Evolutionary conservation across 2,888 invertebrate species (phyloP).

Genomic region (Chalcis sispes): DNA sequence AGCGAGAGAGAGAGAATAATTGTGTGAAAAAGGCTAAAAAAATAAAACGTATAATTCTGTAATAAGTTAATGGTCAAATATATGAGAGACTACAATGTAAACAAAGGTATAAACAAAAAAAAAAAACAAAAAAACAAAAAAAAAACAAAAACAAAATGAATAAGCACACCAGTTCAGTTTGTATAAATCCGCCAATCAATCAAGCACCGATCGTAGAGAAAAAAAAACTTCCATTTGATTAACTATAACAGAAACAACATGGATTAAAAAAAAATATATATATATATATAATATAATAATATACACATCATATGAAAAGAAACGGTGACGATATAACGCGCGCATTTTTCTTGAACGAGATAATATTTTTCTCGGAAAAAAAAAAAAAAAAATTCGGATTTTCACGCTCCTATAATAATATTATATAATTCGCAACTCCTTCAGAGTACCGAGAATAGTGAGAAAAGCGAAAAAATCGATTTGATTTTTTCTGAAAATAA

Average conservation of each 20-base stretch:
- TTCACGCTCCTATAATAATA: too few relatives aligned
- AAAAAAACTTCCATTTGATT: neutral
- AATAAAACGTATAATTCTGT: neutral
- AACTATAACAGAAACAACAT: constrained; percentile 1
- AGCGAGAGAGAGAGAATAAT: too few relatives aligned
- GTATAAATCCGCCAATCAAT: constrained; percentile 19
- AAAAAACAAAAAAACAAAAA: too few relatives aligned
- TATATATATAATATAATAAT: constrained; percentile 6
- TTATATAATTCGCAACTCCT: too few relatives aligned
- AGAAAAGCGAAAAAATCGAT: too few relatives aligned
- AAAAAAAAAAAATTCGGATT: too few relatives aligned
- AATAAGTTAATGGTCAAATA: constrained; percentile 7
- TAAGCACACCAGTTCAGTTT: constrained; percentile 17
- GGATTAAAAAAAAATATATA: neutral
- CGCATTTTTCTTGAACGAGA: neutral
- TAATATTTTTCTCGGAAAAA: neutral
- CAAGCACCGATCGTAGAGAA: constrained; percentile 28
- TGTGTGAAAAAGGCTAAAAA: too few relatives aligned
- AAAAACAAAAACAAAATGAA: neutral
- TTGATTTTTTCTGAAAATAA: neutral
- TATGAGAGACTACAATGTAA: neutral
- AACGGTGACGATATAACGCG: neutral
- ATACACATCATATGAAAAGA: neutral
- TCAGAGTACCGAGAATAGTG: too few relatives aligned
- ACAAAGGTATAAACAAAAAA: neutral